A percentile compares a stretch with the other conserved stretches of the same genome.
Evolutionary conservation across 2,888 invertebrate species (phyloP).

Genomic region (Mesorhabditis belari): DNA sequence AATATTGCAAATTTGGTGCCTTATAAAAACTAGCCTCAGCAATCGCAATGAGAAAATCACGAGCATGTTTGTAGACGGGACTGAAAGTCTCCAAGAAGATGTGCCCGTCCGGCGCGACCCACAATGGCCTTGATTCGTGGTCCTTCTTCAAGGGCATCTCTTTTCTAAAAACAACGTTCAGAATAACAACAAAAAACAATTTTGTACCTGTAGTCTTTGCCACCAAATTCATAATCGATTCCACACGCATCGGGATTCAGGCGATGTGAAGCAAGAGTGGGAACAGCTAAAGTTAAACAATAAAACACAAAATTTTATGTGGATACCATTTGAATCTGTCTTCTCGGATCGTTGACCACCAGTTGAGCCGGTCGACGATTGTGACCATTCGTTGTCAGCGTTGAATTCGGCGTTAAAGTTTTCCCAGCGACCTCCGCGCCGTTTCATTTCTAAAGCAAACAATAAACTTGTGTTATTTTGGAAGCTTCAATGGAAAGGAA

Average conservation of each 20-base stretch:
- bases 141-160: slow-evolving; percentile 38
- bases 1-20: too few species aligned
- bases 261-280: slow-evolving; percentile 28
- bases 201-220: slow-evolving; percentile 23
- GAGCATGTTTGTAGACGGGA: slow-evolving; percentile 96
- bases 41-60: slow-evolving; percentile 97
- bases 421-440: neutral
- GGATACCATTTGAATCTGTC: too few species aligned
- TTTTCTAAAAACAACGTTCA: slow-evolving; percentile 4
- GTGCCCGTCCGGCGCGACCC: slow-evolving; percentile 94
- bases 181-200: neutral
- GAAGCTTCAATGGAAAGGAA: too few species aligned
- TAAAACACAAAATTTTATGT: too few species aligned
- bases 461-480: too few species aligned
- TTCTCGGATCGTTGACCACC: neutral
- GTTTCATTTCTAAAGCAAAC: neutral
- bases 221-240: slow-evolving; percentile 29
- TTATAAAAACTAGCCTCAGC: slow-evolving; percentile 68
- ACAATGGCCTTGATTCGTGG: slow-evolving; percentile 24
- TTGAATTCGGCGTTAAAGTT: neutral
- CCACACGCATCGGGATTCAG: slow-evolving; percentile 10
- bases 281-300: slow-evolving; percentile 9
- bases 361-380: neutral
- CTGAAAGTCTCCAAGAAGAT: slow-evolving; percentile 97
- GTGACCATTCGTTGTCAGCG: neutral